Conservation (phyloP, 2,888 invertebrate genomes). For the Agrotis exclamationis region DNA sequence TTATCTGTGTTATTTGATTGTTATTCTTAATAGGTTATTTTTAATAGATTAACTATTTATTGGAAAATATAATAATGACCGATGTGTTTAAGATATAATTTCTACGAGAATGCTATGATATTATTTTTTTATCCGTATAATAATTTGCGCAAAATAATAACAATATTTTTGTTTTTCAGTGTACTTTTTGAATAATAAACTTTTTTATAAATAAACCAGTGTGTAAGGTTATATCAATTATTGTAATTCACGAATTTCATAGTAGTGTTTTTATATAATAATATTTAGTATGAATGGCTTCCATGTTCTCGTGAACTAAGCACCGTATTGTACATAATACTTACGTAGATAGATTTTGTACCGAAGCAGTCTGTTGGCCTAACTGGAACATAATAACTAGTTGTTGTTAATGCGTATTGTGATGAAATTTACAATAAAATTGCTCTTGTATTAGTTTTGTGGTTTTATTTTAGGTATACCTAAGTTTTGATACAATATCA, state of each 20-base stretch:
- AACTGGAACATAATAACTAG: slow-evolving; percentile 78
- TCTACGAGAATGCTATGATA: slow-evolving; percentile 58
- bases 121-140: slow-evolving; percentile 48
- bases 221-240: slow-evolving; percentile 55
- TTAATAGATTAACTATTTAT: slow-evolving; percentile 75
- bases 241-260: slow-evolving; percentile 52
- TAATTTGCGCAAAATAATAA: slow-evolving; percentile 49
- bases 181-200: slow-evolving; percentile 43
- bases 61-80: slow-evolving; percentile 67
- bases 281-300: slow-evolving; percentile 74
- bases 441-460: slow-evolving; percentile 69
- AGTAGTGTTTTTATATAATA: slow-evolving; percentile 50
- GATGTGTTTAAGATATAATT: slow-evolving; percentile 58
- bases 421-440: slow-evolving; percentile 79
- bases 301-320: slow-evolving; percentile 73
- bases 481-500: neutral
- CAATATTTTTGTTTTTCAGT: slow-evolving; percentile 37
- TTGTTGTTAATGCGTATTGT: slow-evolving; percentile 79
- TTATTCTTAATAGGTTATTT: slow-evolving; percentile 67
- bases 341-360: slow-evolving; percentile 80
- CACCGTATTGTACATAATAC: slow-evolving; percentile 75
- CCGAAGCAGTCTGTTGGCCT: slow-evolving; percentile 70
- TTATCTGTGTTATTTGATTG: slow-evolving; percentile 65
- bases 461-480: slow-evolving; percentile 65
- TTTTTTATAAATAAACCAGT: slow-evolving; percentile 36